These are phyloP conservation scores for Drosophila dunni DNA, from an alignment of 1,140 invertebrate genomes.

Conservation along the genomic window DNA sequence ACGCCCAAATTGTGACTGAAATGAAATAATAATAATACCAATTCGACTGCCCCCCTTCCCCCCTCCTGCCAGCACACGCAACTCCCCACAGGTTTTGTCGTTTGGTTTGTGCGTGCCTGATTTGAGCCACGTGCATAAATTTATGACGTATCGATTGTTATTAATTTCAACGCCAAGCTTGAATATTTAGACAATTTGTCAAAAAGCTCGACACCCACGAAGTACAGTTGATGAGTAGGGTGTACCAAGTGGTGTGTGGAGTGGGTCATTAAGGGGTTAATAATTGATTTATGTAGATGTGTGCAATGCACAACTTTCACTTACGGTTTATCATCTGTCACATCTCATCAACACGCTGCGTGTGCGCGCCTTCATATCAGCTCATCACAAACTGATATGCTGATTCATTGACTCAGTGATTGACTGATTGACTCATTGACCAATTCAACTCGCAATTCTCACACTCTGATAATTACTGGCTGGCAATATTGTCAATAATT, in stretches of 20 bases:
- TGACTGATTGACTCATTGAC: constrained; percentile 7
- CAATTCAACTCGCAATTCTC: neutral
- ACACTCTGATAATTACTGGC: constrained; percentile 25
- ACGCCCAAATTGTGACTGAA: constrained; percentile 30
- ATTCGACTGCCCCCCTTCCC: neutral
- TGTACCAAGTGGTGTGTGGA: neutral
- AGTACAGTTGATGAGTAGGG: constrained; percentile 1
- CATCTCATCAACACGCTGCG: constrained; percentile 66
- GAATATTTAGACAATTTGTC: constrained; percentile 81
- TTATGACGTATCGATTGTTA: constrained; percentile 80
- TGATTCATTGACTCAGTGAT: constrained; percentile 1
- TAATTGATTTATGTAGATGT: constrained; percentile 64
- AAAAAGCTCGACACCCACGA: constrained; percentile 46
- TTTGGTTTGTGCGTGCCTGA: constrained; percentile 65
- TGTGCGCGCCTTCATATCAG: neutral
- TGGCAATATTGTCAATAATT: constrained; percentile 72
- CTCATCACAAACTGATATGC: neutral
- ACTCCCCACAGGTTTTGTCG: neutral
- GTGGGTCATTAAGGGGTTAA: constrained; percentile 59
- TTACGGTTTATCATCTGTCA: constrained; percentile 66
- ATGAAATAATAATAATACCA: constrained; percentile 48
- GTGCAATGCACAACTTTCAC: constrained; percentile 68
- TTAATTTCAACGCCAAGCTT: constrained; percentile 73
- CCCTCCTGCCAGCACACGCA: neutral
- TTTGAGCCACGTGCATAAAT: constrained; percentile 63